These are phyloP conservation scores for Pseudomyrmex cubaensis DNA, from an alignment of 1,140 invertebrate species.

Conservation along the genomic window DNA sequence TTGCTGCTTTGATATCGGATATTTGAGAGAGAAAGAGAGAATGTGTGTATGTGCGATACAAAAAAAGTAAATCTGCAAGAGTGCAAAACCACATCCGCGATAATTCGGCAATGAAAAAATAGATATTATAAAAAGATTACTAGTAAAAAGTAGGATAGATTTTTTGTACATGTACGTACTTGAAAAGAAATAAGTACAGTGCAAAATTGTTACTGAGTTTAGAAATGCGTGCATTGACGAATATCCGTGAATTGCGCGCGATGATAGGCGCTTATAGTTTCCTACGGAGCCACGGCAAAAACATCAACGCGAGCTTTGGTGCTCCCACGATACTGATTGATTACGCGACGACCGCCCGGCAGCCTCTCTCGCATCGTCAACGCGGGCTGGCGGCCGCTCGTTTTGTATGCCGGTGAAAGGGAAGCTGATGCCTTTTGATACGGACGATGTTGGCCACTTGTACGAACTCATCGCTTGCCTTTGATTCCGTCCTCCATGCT, in stretches of 20 bases:
- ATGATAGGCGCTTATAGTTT: constrained; percentile 64
- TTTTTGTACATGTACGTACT: neutral
- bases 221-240: constrained; percentile 15
- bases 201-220: neutral
- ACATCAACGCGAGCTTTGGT: constrained; percentile 70
- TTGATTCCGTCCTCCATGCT: constrained; percentile 33
- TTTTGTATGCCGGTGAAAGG: constrained; percentile 74
- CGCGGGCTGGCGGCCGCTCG: constrained; percentile 58
- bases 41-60: too few species aligned
- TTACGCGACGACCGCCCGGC: constrained; percentile 74
- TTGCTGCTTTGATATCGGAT: too few species aligned
- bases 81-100: too few species aligned
- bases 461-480: constrained; percentile 54
- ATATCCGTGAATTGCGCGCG: constrained; percentile 49
- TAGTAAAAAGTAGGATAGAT: neutral
- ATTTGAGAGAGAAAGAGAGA: too few species aligned
- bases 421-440: constrained; percentile 77
- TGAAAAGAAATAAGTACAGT: constrained; percentile 16
- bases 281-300: constrained; percentile 31
- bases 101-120: neutral
- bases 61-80: neutral
- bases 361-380: constrained; percentile 64
- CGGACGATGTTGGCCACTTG: constrained; percentile 68
- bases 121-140: neutral
- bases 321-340: constrained; percentile 80